Conservation (phyloP, 2,888 invertebrate genomes). For the Agrotis puta region DNA sequence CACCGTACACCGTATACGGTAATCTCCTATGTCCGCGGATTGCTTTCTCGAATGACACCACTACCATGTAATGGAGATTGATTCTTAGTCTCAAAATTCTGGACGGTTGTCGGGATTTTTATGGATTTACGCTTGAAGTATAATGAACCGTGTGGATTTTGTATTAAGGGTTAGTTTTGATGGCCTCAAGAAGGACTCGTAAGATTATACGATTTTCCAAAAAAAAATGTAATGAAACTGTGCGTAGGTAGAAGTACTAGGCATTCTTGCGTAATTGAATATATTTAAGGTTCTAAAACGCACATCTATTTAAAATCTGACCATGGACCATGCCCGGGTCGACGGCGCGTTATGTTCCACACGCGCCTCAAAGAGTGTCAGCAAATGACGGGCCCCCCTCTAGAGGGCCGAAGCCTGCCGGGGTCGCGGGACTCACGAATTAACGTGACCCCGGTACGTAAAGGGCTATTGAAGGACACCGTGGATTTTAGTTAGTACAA, state of each 20-base stretch:
- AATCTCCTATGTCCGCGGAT: constrained; percentile 73
- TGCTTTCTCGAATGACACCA: constrained; percentile 69
- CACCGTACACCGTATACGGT: constrained; percentile 71
- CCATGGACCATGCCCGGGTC: no score
- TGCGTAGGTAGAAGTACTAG: background rate
- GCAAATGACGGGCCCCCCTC: no score
- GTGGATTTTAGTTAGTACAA: no score
- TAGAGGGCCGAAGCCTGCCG: no score
- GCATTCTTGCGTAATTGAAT: no score
- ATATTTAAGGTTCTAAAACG: no score
- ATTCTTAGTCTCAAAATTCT: constrained; percentile 60
- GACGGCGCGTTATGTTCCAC: no score
- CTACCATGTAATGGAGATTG: constrained; percentile 67
- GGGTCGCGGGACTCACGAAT: no score
- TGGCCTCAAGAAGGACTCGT: background rate
- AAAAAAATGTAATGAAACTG: background rate
- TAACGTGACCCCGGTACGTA: no score
- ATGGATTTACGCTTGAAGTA: constrained; percentile 44
- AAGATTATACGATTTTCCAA: background rate
- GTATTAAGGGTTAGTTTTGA: background rate
- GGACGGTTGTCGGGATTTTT: constrained; percentile 37
- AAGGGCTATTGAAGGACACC: no score
- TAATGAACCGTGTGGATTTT: background rate
- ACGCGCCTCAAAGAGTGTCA: no score
- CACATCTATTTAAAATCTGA: no score